Evolutionary conservation across 2,797 vertebrate species (phyloP).

Genomic region (Ceryle rudis): DNA sequence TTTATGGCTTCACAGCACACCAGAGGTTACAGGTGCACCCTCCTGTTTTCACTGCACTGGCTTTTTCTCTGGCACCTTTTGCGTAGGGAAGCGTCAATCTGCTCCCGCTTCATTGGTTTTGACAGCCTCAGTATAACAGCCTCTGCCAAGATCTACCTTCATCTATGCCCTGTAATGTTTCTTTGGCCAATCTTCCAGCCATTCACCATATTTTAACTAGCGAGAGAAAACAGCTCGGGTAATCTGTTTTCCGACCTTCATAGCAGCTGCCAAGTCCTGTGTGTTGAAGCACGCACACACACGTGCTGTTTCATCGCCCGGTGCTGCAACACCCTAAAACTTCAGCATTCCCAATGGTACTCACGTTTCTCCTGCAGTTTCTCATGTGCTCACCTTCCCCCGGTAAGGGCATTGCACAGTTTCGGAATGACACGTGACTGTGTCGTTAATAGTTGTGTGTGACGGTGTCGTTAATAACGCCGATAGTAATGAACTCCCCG

Average conservation of each 20-base stretch:
- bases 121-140: neutral
- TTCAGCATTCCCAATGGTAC: neutral
- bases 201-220: neutral
- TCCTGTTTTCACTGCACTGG: neutral
- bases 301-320: neutral
- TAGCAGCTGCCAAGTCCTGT: neutral
- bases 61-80: neutral
- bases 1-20: neutral
- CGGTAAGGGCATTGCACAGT: neutral
- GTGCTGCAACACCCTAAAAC: neutral
- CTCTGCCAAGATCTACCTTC: neutral
- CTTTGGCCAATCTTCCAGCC: neutral
- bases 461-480: neutral
- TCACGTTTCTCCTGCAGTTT: neutral
- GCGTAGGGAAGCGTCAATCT: neutral
- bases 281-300: neutral
- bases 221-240: neutral
- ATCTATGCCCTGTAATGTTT: neutral
- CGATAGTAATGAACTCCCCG: neutral
- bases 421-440: neutral
- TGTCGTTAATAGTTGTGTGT: no score
- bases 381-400: neutral
- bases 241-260: neutral
- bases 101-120: neutral
- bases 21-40: neutral